Conservation (phyloP, 2,113 vertebrate genomes). For the Mormoops blainvillei region DNA sequence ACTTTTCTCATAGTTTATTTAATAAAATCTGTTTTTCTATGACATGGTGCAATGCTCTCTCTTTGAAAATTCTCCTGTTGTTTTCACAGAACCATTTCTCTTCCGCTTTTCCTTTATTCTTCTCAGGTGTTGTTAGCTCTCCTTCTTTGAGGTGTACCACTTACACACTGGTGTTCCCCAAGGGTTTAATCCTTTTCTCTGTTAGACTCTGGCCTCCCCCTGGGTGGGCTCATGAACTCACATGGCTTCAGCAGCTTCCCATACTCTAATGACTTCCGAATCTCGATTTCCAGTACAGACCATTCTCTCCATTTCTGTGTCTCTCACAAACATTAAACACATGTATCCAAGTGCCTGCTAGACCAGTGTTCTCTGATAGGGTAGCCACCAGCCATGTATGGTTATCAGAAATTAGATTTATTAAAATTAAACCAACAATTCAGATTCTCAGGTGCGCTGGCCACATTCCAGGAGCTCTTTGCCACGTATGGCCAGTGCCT, state of each 20-base stretch:
- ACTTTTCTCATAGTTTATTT: background rate
- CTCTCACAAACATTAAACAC: background rate
- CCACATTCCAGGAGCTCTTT: background rate
- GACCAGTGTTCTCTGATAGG: background rate
- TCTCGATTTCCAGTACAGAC: background rate
- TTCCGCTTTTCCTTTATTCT: background rate
- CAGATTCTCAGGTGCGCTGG: background rate
- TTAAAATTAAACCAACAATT: background rate
- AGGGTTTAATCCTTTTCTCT: background rate
- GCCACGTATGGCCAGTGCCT: background rate
- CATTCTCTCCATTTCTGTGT: background rate
- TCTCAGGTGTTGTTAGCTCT: background rate
- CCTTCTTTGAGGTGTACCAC: background rate
- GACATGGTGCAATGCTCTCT: background rate
- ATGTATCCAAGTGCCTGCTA: background rate
- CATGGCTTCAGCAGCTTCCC: background rate
- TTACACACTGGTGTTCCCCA: background rate
- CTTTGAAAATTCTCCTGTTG: background rate
- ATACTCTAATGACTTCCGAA: background rate
- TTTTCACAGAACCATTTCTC: background rate
- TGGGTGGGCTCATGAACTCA: accelerated
- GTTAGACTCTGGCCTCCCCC: background rate
- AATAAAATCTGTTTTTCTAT: background rate
- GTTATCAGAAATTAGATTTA: background rate
- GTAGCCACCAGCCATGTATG: background rate